Percentiles rank a stretch among this genome's conserved stretches.
Evolutionary conservation across 1,140 invertebrate genomes (phyloP).

Genomic region (Holotrichia oblita): DNA sequence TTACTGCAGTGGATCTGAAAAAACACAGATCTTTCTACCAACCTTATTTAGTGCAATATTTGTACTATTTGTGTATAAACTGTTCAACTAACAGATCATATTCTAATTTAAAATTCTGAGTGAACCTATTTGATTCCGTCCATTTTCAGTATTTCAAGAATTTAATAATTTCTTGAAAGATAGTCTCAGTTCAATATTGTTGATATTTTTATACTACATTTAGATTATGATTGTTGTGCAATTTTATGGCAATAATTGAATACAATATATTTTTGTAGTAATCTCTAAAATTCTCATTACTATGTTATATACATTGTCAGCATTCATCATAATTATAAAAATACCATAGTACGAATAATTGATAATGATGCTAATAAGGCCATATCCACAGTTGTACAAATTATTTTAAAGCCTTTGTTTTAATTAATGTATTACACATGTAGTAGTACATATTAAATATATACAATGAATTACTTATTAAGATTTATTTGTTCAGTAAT

Average conservation of each 20-base stretch:
- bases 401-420: not conserved
- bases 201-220: conserved; percentile 13
- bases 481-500: not conserved
- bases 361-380: not conserved
- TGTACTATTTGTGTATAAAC: not conserved
- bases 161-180: not conserved
- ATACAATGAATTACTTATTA: not conserved
- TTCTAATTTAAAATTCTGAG: not conserved
- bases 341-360: not conserved
- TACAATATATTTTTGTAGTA: not conserved
- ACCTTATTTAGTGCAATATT: not conserved
- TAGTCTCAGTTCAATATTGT: not conserved
- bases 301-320: not conserved
- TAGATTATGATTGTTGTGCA: not conserved
- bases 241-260: not conserved
- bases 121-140: not conserved
- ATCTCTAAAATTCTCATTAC: not conserved
- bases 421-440: not conserved
- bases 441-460: not conserved
- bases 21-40: not conserved
- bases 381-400: conserved; percentile 16
- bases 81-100: not conserved
- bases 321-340: not conserved
- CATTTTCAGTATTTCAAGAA: conserved; percentile 4
- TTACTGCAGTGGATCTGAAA: conserved; percentile 43